Evolutionary conservation across 2,888 invertebrate species (phyloP).

Genomic region (Tiliacea citrago): DNA sequence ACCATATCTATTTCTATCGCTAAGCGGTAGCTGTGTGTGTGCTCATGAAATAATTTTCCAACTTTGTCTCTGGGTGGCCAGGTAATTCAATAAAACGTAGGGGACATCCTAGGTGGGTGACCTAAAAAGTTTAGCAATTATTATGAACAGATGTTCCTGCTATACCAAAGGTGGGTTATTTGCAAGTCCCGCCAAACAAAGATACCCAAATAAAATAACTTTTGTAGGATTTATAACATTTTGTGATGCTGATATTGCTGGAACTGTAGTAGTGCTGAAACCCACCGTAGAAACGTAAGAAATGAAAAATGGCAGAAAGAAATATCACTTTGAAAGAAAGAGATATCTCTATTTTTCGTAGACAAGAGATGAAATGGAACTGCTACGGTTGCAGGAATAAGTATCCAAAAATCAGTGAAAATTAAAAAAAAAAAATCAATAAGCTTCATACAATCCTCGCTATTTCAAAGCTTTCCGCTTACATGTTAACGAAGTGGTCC

Average conservation of each 20-base stretch:
- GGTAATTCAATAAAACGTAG: constrained; percentile 13
- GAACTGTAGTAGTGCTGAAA: background rate
- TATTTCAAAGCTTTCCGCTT: too few relatives aligned
- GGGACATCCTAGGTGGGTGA: background rate
- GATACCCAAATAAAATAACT: constrained; percentile 14
- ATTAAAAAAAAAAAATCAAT: too few relatives aligned
- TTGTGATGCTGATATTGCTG: background rate
- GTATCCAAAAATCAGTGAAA: too few relatives aligned
- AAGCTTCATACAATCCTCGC: too few relatives aligned
- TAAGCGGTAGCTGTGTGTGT: background rate
- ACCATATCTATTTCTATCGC: background rate
- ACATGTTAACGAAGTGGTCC: too few relatives aligned
- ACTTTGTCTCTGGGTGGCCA: background rate
- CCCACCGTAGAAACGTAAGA: background rate
- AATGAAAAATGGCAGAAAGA: background rate
- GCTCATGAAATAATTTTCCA: background rate
- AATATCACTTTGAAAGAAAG: background rate
- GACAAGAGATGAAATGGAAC: too few relatives aligned
- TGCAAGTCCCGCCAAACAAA: constrained; percentile 7
- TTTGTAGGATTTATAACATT: background rate
- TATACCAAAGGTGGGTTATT: background rate
- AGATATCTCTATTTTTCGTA: background rate
- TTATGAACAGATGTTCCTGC: constrained; percentile 12
- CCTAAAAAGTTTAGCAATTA: constrained; percentile 14
- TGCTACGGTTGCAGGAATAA: too few relatives aligned